A percentile compares a stretch with the other conserved stretches of the same genome.
Conservation (phyloP, 2,888 invertebrate genomes). For the Synergus gifuensis region DNA sequence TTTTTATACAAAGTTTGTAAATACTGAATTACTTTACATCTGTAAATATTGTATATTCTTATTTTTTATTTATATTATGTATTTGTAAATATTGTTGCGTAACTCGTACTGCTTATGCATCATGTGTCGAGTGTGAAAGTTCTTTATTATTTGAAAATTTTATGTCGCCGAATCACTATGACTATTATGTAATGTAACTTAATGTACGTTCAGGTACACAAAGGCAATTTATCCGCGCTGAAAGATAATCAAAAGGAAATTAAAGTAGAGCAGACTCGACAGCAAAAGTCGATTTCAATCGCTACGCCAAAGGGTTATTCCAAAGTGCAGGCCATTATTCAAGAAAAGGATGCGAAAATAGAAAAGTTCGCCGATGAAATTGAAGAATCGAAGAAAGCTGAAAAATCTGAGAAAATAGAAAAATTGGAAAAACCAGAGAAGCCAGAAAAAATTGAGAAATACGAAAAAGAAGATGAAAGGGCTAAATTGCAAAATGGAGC, state of each 20-base stretch:
- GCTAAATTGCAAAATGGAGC: constrained; percentile 74
- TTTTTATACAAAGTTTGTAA: constrained; percentile 1
- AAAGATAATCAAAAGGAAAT: constrained; percentile 73
- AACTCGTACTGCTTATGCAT: neutral
- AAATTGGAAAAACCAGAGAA: constrained; percentile 46
- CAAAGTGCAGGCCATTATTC: constrained; percentile 65
- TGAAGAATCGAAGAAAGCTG: constrained; percentile 63
- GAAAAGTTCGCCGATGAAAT: constrained; percentile 67
- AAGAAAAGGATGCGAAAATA: constrained; percentile 69
- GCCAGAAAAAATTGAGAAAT: constrained; percentile 60
- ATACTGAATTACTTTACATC: neutral
- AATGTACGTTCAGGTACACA: constrained; percentile 73
- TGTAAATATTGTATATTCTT: constrained; percentile 2
- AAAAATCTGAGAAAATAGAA: constrained; percentile 15
- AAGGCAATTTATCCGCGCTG: constrained; percentile 72
- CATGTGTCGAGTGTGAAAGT: neutral
- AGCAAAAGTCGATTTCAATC: constrained; percentile 67
- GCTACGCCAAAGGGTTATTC: constrained; percentile 69
- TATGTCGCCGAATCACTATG: constrained; percentile 56
- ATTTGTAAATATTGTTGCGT: constrained; percentile 16
- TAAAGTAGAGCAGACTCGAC: constrained; percentile 68
- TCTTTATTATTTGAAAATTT: neutral
- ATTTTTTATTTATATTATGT: neutral
- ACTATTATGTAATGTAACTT: constrained; percentile 55
- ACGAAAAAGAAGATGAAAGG: constrained; percentile 70